Evolutionary conservation across 1,140 invertebrate species (phyloP).

Genomic region (Drosophila azteca): DNA sequence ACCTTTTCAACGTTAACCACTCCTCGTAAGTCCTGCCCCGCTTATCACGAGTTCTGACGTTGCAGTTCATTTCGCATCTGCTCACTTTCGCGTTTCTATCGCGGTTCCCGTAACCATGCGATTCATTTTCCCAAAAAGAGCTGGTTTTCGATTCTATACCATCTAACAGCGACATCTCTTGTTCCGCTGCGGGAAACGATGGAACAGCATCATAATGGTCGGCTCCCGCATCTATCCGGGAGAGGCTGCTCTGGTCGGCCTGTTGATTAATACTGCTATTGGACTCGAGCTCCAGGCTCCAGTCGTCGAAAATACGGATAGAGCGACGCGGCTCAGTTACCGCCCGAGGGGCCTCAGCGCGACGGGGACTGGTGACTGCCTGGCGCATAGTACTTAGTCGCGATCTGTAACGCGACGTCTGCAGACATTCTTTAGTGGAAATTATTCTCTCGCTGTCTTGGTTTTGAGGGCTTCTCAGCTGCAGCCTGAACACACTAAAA

Average conservation of each 20-base stretch:
- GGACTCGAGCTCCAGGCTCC: not conserved
- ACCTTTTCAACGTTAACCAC: slow-evolving; percentile 10
- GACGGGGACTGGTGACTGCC: slow-evolving; percentile 7
- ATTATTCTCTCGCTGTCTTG: not conserved
- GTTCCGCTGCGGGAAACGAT: too few species aligned
- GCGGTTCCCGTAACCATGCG: not conserved
- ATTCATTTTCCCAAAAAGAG: too few species aligned
- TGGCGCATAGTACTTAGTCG: not conserved
- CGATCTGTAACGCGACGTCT: not conserved
- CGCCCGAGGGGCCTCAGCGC: not conserved
- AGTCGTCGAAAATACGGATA: not conserved
- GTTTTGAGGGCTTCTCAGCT: not conserved
- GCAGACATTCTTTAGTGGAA: not conserved
- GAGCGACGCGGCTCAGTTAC: not conserved
- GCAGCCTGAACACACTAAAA: slow-evolving; percentile 1
- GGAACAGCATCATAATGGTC: too few species aligned
- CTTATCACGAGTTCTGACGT: not conserved
- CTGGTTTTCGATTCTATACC: too few species aligned
- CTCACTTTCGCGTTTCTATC: too few species aligned
- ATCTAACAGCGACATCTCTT: too few species aligned
- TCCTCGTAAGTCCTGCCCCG: slow-evolving; percentile 2
- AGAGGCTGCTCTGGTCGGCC: too few species aligned
- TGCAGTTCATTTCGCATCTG: too few species aligned
- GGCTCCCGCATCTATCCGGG: too few species aligned
- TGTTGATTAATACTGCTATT: too few species aligned